Percentiles rank a stretch among this genome's conserved stretches.
phyloP scores from a whole-genome alignment of 1,140 invertebrate species.

The Drosophila chauvacae region DNA sequence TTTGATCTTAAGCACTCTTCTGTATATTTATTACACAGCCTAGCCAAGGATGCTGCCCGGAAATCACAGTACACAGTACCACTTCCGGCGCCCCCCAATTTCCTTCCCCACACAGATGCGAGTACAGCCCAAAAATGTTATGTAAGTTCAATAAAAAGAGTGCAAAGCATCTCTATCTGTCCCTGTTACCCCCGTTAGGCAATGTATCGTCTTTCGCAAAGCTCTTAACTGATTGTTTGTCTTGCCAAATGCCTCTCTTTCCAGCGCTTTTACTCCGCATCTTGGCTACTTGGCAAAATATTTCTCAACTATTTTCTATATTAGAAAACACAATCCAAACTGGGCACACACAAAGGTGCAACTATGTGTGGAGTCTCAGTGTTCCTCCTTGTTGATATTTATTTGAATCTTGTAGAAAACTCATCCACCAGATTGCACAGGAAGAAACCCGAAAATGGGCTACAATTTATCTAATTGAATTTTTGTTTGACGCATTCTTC shows the following conservation, averaged over 20 bases:
- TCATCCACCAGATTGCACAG: conserved; percentile 4
- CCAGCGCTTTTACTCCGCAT: conserved; percentile 28
- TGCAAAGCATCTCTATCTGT: conserved; percentile 45
- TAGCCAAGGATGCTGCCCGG: conserved; percentile 62
- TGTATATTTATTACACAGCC: conserved; percentile 74
- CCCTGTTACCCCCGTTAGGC: conserved; percentile 17
- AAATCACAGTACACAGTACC: conserved; percentile 70
- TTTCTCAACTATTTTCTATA: conserved; percentile 82
- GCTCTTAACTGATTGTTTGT: conserved; percentile 83
- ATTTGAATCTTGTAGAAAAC: conserved; percentile 69
- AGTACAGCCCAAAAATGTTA: conserved; percentile 61
- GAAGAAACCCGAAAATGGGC: background rate
- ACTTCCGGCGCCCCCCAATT: conserved; percentile 62
- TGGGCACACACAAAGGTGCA: conserved; percentile 70
- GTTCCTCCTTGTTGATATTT: conserved; percentile 72
- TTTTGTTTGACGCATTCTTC: too few species aligned
- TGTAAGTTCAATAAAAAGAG: conserved; percentile 75
- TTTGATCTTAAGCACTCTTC: conserved; percentile 81
- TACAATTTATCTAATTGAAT: background rate
- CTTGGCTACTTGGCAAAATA: conserved; percentile 77
- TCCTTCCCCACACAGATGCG: conserved; percentile 24
- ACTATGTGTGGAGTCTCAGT: conserved; percentile 43
- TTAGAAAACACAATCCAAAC: conserved; percentile 75
- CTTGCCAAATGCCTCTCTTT: conserved; percentile 71
- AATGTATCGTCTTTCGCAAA: conserved; percentile 64